Percentiles rank a stretch among this genome's conserved stretches.
phyloP scores from a whole-genome alignment of 1,140 invertebrate species.

The Caerostris extrusa region DNA sequence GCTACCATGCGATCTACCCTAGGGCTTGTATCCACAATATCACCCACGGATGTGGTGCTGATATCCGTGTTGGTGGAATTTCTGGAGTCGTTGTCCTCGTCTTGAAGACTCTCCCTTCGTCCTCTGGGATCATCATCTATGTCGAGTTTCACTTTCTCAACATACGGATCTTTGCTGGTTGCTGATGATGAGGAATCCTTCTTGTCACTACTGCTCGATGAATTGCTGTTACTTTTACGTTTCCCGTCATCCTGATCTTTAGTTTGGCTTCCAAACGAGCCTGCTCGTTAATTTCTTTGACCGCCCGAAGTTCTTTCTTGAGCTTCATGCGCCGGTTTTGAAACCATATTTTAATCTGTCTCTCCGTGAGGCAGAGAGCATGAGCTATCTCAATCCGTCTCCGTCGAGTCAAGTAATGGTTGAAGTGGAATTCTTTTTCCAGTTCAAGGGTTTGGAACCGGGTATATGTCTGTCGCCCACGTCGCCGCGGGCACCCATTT shows the following conservation, averaged over 20 bases:
- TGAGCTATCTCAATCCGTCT: conserved; percentile 98
- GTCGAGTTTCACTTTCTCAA: conserved; percentile 70
- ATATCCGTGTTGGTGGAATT: conserved; percentile 77
- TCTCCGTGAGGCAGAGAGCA: conserved; percentile 96
- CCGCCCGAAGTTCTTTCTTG: conserved; percentile 96
- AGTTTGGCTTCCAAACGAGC: conserved; percentile 94
- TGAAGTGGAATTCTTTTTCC: conserved; percentile 99
- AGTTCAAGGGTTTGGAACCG: conserved; percentile 96
- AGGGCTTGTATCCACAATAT: conserved; percentile 74
- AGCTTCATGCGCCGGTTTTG: conserved; percentile 98
- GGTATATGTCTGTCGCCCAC: conserved; percentile 97
- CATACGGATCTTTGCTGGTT: conserved; percentile 51
- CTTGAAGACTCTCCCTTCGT: conserved; percentile 64
- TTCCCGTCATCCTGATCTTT: conserved; percentile 89
- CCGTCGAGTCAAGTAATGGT: conserved; percentile 96
- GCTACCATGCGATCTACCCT: conserved; percentile 63
- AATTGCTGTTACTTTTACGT: conserved; percentile 66
- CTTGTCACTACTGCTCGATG: conserved; percentile 35
- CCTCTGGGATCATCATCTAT: conserved; percentile 64
- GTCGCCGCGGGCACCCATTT: conserved; percentile 95
- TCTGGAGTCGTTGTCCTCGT: conserved; percentile 74
- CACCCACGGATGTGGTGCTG: conserved; percentile 76
- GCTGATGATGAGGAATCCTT: conserved; percentile 57
- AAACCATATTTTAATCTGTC: conserved; percentile 99
- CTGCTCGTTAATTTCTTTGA: conserved; percentile 97